These are phyloP conservation scores for Caenorhabditis wallacei DNA, from an alignment of 2,888 invertebrate species.

Conservation along the genomic window DNA sequence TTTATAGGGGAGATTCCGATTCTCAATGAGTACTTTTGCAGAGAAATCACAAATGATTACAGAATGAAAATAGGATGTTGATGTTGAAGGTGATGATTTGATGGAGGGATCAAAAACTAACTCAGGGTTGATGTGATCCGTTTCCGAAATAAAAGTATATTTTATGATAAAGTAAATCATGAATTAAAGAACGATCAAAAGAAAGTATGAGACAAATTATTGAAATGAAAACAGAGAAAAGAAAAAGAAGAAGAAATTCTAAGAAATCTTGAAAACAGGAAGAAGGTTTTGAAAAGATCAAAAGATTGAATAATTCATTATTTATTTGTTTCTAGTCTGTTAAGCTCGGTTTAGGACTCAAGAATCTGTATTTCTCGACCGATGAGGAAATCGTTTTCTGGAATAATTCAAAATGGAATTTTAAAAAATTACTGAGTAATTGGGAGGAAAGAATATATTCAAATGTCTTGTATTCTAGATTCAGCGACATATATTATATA, in stretches of 20 bases:
- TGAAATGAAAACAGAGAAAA: constrained; percentile 6
- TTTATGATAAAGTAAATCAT: constrained; percentile 10
- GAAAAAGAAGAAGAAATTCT: background rate
- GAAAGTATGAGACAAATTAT: constrained; percentile 1
- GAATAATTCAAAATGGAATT: no score
- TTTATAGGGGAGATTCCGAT: background rate
- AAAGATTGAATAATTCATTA: background rate
- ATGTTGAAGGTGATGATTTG: constrained; percentile 19
- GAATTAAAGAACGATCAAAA: constrained; percentile 30
- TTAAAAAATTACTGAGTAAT: no score
- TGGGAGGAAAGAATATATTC: no score
- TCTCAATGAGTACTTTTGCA: constrained; percentile 32
- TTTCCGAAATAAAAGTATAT: background rate
- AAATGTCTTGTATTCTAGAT: no score
- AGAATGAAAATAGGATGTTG: background rate
- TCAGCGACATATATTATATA: background rate
- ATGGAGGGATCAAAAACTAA: constrained; percentile 51
- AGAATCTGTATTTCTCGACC: no score
- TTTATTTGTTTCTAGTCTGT: no score
- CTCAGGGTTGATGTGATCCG: background rate
- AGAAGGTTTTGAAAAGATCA: background rate
- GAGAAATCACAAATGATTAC: constrained; percentile 7
- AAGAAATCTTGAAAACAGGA: background rate
- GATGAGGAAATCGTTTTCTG: no score
- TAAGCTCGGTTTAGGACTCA: no score